Conservation (phyloP, 2,797 vertebrate genomes). For the Lacerta viridis region DNA sequence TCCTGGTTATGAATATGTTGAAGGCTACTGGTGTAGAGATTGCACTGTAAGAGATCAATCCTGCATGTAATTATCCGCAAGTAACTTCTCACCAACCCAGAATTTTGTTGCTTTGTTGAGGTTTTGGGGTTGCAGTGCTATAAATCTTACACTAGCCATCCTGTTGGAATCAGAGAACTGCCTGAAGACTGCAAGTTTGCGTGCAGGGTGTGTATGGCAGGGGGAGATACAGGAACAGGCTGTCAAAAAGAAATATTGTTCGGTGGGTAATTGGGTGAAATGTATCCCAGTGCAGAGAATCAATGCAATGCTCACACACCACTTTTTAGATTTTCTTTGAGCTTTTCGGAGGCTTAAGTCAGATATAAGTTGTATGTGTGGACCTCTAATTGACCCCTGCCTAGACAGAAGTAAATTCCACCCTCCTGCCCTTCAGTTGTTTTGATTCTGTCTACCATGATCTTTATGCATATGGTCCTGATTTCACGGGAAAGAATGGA, state of each 20-base stretch:
- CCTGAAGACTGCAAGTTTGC: not conserved
- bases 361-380: not conserved
- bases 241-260: constrained; percentile 21
- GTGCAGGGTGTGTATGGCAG: not conserved
- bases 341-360: not conserved
- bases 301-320: not conserved
- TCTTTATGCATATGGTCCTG: not conserved
- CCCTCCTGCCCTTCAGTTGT: not conserved
- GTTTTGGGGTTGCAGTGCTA: not conserved
- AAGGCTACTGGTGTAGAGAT: not conserved
- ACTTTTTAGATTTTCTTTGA: not conserved
- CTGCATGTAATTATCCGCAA: not conserved
- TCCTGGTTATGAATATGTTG: too few relatives aligned
- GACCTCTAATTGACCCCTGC: not conserved
- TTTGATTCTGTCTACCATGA: not conserved
- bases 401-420: constrained; percentile 36
- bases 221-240: not conserved
- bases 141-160: not conserved
- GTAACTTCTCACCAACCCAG: not conserved
- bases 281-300: not conserved
- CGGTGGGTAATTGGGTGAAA: constrained; percentile 2
- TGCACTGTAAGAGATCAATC: not conserved
- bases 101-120: not conserved
- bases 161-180: not conserved
- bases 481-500: not conserved